Evolutionary conservation across 1,140 invertebrate genomes (phyloP), one percentile per base, ranked within the genome.

Genomic region (Pseudobourletiella spinata): DNA sequence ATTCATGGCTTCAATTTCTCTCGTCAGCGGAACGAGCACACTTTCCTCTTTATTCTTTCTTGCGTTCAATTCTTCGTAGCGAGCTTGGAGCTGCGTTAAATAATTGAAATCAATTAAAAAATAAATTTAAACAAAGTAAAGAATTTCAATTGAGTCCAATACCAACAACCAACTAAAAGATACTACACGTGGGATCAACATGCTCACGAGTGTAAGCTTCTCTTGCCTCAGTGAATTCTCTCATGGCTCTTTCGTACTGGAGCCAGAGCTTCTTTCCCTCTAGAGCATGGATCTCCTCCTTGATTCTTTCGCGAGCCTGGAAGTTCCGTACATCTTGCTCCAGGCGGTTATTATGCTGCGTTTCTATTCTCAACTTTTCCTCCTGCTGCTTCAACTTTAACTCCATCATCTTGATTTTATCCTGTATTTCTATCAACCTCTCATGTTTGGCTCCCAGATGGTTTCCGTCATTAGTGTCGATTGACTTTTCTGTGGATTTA

Each of bases 401-500:
- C 6, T 8, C 11, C 4, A 14, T 52, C 18, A 11, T 4, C 26
- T 71, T n/a, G 35, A 11, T 11, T 11, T 11, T 39, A 39, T n/a
- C 18, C 15, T 61, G 63, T 2, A 62, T 16, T 14, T 57, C 18
- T 24, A 64, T 63, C 2, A 69, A 35, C 0, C 43, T 28, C 24
- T 69, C 59, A 35, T 69, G 67, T n/a, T 58, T 52, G 6, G 51
- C 46, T 11, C n/a, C 26, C 22, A 69, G 52, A 48, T 48, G 44
- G 8, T 22, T 8, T 6, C 60, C 57, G 48, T 67, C 61, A 43
- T 63, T 25, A 11, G 6, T 20, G 76, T 88, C 88, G 1, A 91
- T 83, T 3, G 90, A 87, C 65, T 85, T 83, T 72, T 93, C 83
- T 35, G 94, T 97, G 70, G 86, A 91, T 64, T 84, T 77, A 2